Conservation (phyloP, 2,888 invertebrate genomes). For the Zeuzera pyrina region DNA sequence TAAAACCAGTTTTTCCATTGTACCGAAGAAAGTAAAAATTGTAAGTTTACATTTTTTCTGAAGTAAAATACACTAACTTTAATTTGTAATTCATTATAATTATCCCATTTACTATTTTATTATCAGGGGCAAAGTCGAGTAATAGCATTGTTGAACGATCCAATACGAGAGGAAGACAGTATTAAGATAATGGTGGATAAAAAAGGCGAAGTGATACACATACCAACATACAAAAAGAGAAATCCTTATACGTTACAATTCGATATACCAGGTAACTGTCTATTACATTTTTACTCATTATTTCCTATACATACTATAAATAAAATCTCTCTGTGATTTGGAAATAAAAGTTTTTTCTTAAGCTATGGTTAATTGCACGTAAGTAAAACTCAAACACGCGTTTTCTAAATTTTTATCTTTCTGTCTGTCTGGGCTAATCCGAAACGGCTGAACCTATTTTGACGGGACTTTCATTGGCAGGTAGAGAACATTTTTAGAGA, state of each 20-base stretch:
- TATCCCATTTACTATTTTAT: constrained; percentile 19
- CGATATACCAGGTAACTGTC: constrained; percentile 81
- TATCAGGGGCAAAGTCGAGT: constrained; percentile 86
- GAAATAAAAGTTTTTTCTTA: no score
- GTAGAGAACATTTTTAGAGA: no score
- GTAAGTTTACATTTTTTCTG: constrained; percentile 64
- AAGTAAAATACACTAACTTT: background rate
- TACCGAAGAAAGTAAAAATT: constrained; percentile 84
- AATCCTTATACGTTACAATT: constrained; percentile 91
- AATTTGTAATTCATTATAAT: constrained; percentile 4
- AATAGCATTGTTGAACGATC: constrained; percentile 84
- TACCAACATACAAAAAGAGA: constrained; percentile 81
- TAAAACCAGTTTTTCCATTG: constrained; percentile 79
- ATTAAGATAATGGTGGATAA: constrained; percentile 86
- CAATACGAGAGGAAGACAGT: constrained; percentile 82
- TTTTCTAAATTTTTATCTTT: no score
- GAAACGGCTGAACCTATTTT: no score
- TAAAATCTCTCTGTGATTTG: background rate
- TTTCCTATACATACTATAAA: background rate
- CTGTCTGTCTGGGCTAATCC: no score
- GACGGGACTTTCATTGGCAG: no score
- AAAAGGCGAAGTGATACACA: constrained; percentile 83
- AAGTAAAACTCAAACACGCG: no score
- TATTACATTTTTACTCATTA: no score
- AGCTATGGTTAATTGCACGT: no score